Evolutionary conservation across 1,140 invertebrate species (phyloP), one percentile per base, ranked within the genome.

Genomic region (Propsilocerus akamusi): DNA sequence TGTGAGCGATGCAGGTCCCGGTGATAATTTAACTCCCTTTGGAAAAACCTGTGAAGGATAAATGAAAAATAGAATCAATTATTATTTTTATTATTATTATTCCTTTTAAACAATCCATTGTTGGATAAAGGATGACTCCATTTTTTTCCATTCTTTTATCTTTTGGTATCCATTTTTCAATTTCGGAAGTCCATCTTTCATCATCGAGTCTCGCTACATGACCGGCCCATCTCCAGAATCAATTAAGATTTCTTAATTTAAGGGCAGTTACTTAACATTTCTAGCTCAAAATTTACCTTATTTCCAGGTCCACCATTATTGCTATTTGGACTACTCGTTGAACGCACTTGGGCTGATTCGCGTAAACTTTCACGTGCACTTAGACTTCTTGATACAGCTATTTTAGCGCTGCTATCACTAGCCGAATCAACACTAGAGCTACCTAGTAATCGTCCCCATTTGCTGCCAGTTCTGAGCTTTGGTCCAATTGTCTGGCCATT

Each of bases 381-480:
- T 52, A 80, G 67, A 56, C 75, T 77, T 53, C 80, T 70, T 55
- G 79, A 78, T 60, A 83, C 80, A 22, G 78, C 69, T 60, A 65
- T 62, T 59, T 65, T 65, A 54, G 63, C 61, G 58, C 62, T 65
- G 50, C 61, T 62, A 61, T 65, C 63, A 61, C 63, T 65, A 61
- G 63, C 63, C 55, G 63, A 65, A 63, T 83, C 80, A 56, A 82
- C 64, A 65, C 78, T 80, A 55, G 78, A 78, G 55, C 80, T 83
- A 58, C 81, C 80, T 57, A 86, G 65, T 54, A 89, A 69, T 53
- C 83, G 76, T 28, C 83, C 83, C 86, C 86, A 89, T 68, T 85
- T 85, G 58, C 79, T 78, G 25, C 72, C 59, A 58, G 67, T 66
- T n/a, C 57, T n/a, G 17, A 41, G 22, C 58, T 55, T 71, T 68